These are phyloP conservation scores for Carabus problematicus DNA, from an alignment of 2,888 invertebrate genomes.

Conservation along the genomic window DNA sequence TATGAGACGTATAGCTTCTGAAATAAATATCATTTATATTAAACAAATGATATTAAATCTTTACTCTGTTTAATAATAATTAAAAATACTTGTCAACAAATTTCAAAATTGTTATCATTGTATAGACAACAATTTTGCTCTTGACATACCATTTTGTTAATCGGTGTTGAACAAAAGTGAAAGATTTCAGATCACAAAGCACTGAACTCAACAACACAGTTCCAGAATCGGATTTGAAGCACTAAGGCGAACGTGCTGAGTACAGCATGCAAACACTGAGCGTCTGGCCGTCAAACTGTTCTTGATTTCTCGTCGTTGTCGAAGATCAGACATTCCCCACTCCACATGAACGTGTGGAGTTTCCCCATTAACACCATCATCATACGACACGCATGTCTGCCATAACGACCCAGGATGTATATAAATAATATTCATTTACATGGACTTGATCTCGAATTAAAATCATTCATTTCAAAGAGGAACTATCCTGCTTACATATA, in stretches of 20 bases:
- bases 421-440: too few relatives aligned
- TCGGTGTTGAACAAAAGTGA: constrained; percentile 24
- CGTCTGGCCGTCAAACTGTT: constrained; percentile 24
- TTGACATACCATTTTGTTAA: constrained; percentile 23
- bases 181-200: constrained; percentile 18
- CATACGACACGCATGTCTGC: constrained; percentile 1
- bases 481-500: too few relatives aligned
- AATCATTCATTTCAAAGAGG: too few relatives aligned
- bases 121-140: background rate
- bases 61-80: too few relatives aligned
- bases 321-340: constrained; percentile 16
- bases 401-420: background rate
- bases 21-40: background rate
- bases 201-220: constrained; percentile 6
- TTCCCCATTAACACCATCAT: background rate
- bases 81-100: background rate
- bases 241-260: constrained; percentile 6
- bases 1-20: too few relatives aligned
- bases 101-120: background rate
- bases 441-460: too few relatives aligned
- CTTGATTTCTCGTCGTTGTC: constrained; percentile 30
- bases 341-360: constrained; percentile 9
- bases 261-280: constrained; percentile 11
- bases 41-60: background rate
- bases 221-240: constrained; percentile 11